Conservation (phyloP, 1,140 invertebrate genomes). For the Telenomus remus region DNA sequence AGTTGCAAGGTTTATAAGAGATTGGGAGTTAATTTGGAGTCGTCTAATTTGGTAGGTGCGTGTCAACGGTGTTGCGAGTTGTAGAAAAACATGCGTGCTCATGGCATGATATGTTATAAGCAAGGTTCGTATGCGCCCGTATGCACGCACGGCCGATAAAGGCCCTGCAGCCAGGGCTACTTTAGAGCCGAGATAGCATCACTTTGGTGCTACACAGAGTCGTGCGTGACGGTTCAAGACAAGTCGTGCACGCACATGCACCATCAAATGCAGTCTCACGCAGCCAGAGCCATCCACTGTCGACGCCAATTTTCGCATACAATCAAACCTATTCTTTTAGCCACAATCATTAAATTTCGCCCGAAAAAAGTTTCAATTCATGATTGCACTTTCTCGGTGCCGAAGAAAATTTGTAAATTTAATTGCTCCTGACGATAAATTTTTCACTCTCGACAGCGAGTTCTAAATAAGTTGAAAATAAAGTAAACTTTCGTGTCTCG, state of each 20-base stretch:
- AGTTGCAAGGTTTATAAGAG: no score
- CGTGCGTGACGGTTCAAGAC: conserved; percentile 50
- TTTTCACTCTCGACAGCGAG: no score
- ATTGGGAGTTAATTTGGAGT: no score
- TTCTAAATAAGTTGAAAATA: no score
- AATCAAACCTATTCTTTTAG: no score
- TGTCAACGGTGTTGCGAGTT: conserved; percentile 16
- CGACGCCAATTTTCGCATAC: neutral
- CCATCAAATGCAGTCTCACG: conserved; percentile 40
- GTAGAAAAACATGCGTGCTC: conserved; percentile 45
- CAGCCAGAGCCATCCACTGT: conserved; percentile 11
- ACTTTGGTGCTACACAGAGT: conserved; percentile 24
- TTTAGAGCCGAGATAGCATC: conserved; percentile 50
- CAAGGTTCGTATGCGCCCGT: conserved; percentile 35
- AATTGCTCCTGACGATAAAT: no score
- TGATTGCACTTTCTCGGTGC: no score
- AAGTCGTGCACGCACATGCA: conserved; percentile 49
- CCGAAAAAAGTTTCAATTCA: no score
- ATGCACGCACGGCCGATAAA: conserved; percentile 55
- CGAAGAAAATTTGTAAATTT: no score
- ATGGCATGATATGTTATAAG: conserved; percentile 31
- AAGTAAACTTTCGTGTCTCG: no score
- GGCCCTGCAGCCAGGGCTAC: conserved; percentile 39
- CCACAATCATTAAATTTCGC: no score
- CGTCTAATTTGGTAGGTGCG: conserved; percentile 15